Percentiles rank a stretch among this genome's conserved stretches.
phyloP scores from a whole-genome alignment of 2,113 vertebrate species.

The Theristicus caerulescens region DNA sequence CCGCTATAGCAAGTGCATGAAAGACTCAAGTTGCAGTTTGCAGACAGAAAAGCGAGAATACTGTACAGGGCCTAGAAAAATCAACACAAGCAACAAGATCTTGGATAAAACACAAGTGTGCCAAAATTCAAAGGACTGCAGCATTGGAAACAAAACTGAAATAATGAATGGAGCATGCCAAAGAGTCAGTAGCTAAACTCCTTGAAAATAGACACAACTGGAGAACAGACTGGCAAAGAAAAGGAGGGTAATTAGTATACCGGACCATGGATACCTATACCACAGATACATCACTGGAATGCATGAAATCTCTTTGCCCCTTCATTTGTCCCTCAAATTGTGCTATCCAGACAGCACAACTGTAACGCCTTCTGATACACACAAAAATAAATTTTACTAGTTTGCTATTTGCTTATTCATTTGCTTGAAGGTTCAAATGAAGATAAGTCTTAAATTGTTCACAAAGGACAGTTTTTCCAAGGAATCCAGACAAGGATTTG shows the following conservation, averaged over 20 bases:
- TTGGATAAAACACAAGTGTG: neutral
- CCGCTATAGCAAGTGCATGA: neutral
- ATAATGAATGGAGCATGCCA: slow-evolving; percentile 42
- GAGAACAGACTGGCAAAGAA: slow-evolving; percentile 47
- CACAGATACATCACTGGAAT: slow-evolving; percentile 44
- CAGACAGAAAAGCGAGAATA: neutral
- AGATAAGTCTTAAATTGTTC: neutral
- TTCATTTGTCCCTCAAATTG: slow-evolving; percentile 40
- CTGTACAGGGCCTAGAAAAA: neutral
- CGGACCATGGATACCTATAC: neutral
- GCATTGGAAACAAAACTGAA: slow-evolving; percentile 34
- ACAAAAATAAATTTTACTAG: neutral
- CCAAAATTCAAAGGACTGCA: slow-evolving; percentile 29
- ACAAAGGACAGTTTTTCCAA: neutral
- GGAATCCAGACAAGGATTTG: neutral
- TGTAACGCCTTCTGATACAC: neutral
- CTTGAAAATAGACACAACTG: slow-evolving; percentile 15
- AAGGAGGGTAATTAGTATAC: slow-evolving; percentile 56
- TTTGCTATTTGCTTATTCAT: neutral
- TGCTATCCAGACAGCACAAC: neutral
- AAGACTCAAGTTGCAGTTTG: neutral
- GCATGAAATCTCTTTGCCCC: slow-evolving; percentile 54
- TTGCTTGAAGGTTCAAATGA: neutral
- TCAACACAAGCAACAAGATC: neutral
- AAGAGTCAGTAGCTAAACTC: slow-evolving; percentile 42